Conservation (phyloP, 2,113 vertebrate species). For the Grammomys surdaster region DNA sequence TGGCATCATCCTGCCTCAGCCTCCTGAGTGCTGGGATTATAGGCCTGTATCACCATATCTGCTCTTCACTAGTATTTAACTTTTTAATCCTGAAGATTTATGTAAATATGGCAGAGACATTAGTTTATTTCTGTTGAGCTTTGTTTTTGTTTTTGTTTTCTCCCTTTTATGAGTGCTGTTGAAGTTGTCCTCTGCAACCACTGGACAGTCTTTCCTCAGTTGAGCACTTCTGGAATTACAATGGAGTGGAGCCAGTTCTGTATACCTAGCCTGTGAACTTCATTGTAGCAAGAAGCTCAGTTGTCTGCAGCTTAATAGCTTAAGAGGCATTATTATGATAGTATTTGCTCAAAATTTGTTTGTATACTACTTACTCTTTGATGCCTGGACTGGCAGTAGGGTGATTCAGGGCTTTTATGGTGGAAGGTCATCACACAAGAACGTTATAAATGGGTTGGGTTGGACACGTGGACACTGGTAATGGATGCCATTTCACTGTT, state of each 20-base stretch:
- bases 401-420: not conserved
- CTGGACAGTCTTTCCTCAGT: not conserved
- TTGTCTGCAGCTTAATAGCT: not conserved
- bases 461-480: not conserved
- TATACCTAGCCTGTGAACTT: not conserved
- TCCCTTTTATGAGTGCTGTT: not conserved
- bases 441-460: not conserved
- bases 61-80: not conserved
- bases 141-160: not conserved
- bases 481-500: not conserved
- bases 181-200: not conserved
- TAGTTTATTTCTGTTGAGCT: not conserved
- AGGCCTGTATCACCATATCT: not conserved
- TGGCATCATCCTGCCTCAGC: not conserved
- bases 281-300: conserved; percentile 1
- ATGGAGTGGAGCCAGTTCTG: not conserved
- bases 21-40: not conserved
- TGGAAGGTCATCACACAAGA: conserved; percentile 27
- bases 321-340: not conserved
- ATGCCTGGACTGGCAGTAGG: not conserved
- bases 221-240: not conserved
- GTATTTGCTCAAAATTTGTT: conserved; percentile 5
- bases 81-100: conserved; percentile 17
- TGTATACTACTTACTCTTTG: conserved; percentile 7
- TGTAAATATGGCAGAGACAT: not conserved